Conservation (phyloP, 2,113 vertebrate species). For the Ptyas mucosa region DNA sequence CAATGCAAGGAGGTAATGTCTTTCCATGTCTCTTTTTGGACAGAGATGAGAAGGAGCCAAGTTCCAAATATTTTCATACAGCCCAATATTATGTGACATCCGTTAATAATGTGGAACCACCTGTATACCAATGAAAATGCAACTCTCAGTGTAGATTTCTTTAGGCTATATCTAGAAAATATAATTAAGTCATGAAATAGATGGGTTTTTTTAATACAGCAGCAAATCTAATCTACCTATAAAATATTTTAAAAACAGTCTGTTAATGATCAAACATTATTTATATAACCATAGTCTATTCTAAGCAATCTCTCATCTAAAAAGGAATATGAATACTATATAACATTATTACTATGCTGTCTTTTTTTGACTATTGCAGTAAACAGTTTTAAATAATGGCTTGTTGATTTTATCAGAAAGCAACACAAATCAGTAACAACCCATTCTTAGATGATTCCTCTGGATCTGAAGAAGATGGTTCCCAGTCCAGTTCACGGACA, state of each 20-base stretch:
- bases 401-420: conserved; percentile 79
- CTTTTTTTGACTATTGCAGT: background rate
- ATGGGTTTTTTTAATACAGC: background rate
- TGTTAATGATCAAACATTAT: background rate
- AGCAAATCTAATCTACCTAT: background rate
- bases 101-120: background rate
- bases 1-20: background rate
- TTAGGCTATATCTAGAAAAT: background rate
- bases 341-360: background rate
- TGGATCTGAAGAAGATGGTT: conserved; percentile 87
- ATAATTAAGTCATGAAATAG: background rate
- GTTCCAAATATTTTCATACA: background rate
- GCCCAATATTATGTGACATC: background rate
- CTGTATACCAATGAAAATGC: background rate
- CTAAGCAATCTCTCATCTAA: background rate
- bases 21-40: background rate
- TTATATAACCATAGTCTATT: background rate
- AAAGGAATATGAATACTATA: background rate
- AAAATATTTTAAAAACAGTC: background rate
- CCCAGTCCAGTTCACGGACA: conserved; percentile 78
- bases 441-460: conserved; percentile 86
- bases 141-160: background rate
- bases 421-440: conserved; percentile 87
- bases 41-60: background rate
- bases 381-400: conserved; percentile 19